Evolutionary conservation across 2,888 invertebrate species (phyloP).

Genomic region (Ichneumon xanthorius): DNA sequence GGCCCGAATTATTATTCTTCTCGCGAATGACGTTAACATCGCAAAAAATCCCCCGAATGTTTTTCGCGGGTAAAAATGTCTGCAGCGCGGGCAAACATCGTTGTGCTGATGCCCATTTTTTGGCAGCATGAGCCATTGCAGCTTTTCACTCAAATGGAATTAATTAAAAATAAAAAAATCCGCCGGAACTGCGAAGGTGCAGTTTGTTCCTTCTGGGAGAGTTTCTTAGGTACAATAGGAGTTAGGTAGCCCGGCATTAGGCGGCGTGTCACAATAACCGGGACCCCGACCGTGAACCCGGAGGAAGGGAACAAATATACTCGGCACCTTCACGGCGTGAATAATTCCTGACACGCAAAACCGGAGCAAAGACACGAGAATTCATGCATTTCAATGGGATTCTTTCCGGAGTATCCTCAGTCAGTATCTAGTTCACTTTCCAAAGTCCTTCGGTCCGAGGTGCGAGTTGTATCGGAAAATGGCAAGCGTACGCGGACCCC

Average conservation of each 20-base stretch:
- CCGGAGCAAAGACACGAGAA: slow-evolving; percentile 56
- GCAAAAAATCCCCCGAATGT: slow-evolving; percentile 17
- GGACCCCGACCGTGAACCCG: slow-evolving; percentile 39
- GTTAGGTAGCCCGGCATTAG: slow-evolving; percentile 40
- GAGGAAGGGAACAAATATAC: slow-evolving; percentile 61
- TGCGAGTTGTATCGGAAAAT: slow-evolving; percentile 35
- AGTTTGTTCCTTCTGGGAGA: slow-evolving; percentile 24
- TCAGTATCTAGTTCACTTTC: slow-evolving; percentile 56
- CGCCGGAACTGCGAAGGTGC: not conserved
- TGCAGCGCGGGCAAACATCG: not conserved
- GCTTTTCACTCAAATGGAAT: not conserved
- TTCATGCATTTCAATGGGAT: slow-evolving; percentile 22
- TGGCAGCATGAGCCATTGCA: not conserved
- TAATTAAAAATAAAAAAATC: not conserved
- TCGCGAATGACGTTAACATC: slow-evolving; percentile 52
- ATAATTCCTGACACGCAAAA: slow-evolving; percentile 57
- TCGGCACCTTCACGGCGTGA: slow-evolving; percentile 57
- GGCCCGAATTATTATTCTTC: slow-evolving; percentile 58
- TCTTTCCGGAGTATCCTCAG: slow-evolving; percentile 7
- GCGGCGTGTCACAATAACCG: slow-evolving; percentile 62
- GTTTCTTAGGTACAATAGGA: slow-evolving; percentile 62
- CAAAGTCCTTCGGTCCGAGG: slow-evolving; percentile 39
- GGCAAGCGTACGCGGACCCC: slow-evolving; percentile 6
- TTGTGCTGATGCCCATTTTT: not conserved
- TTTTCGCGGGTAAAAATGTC: slow-evolving; percentile 1